Conservation (phyloP, 2,113 vertebrate genomes). For the Melanocharis versteri region DNA sequence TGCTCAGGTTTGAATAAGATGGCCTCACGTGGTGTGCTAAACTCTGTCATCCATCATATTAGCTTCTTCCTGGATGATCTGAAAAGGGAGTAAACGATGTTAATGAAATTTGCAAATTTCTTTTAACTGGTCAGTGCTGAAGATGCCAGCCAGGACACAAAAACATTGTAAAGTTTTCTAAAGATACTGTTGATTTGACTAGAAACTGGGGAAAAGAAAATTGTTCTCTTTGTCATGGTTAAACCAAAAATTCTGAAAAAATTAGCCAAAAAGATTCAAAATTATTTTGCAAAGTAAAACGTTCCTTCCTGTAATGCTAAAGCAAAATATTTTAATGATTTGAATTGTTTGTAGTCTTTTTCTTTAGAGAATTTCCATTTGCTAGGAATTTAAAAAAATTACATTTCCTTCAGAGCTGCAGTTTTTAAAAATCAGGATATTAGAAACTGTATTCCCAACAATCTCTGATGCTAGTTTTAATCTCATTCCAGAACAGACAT, state of each 20-base stretch:
- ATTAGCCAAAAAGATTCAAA: neutral
- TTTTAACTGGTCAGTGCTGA: neutral
- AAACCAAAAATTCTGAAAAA: neutral
- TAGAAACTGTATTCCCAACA: neutral
- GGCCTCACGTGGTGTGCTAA: neutral
- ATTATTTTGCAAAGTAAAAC: neutral
- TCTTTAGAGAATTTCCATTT: neutral
- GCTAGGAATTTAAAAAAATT: fast-evolving
- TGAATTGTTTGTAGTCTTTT: neutral
- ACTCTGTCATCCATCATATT: neutral
- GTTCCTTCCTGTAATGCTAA: neutral
- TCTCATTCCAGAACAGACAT: neutral
- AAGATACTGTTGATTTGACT: neutral
- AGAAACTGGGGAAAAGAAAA: neutral
- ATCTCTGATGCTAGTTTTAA: neutral
- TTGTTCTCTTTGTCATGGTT: neutral
- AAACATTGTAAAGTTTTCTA: neutral
- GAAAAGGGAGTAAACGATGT: neutral
- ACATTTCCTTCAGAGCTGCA: neutral
- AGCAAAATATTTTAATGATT: neutral
- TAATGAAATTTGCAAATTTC: neutral
- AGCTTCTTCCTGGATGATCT: neutral
- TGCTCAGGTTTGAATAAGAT: neutral
- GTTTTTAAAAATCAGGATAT: neutral
- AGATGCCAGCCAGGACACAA: neutral